Conservation (phyloP, 2,797 vertebrate species). For the Mycteria americana region DNA sequence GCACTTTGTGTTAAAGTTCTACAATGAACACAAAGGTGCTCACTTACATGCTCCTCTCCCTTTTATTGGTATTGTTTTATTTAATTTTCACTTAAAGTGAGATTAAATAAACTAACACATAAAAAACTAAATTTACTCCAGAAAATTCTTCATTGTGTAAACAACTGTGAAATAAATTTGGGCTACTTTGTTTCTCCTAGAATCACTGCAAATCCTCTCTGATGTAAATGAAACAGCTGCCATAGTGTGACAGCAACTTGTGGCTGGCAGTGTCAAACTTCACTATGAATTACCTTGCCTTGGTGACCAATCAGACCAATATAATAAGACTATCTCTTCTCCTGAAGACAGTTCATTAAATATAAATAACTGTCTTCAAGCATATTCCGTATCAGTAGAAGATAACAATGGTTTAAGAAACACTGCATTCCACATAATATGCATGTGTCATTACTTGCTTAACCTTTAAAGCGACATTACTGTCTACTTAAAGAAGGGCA, state of each 20-base stretch:
- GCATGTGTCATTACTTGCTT: neutral
- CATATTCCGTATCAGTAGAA: neutral
- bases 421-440: neutral
- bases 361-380: neutral
- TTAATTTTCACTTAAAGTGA: neutral
- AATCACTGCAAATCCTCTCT: neutral
- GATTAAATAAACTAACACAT: neutral
- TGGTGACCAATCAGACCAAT: neutral
- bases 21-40: neutral
- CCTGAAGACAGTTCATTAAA: neutral
- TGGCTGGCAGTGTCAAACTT: neutral
- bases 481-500: neutral
- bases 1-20: neutral
- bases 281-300: neutral
- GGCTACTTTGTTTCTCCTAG: neutral
- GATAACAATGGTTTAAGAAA: neutral
- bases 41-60: neutral
- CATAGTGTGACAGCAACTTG: neutral
- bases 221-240: neutral
- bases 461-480: neutral
- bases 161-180: neutral
- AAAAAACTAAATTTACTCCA: neutral
- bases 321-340: neutral
- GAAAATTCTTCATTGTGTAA: neutral
- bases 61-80: neutral